phyloP scores from a whole-genome alignment of 2,888 invertebrate genomes.

The Lissonota sp. region DNA sequence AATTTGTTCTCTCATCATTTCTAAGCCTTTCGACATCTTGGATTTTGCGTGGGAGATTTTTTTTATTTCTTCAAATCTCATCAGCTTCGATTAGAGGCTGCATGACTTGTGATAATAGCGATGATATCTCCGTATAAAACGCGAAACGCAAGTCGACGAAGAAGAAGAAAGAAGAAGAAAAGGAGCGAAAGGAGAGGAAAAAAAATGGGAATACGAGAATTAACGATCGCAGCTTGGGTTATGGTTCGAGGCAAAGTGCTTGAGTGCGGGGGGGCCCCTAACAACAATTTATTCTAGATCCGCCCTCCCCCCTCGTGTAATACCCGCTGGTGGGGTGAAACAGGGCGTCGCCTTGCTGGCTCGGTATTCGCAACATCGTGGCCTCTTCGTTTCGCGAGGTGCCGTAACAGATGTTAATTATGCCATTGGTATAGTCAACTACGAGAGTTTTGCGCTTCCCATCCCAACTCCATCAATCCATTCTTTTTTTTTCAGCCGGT shows the following conservation, averaged over 20 bases:
- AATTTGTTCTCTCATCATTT: conserved; percentile 19
- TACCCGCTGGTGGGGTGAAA: conserved; percentile 64
- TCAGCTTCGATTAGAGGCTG: conserved; percentile 47
- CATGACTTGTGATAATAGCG: conserved; percentile 40
- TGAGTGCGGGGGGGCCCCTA: conserved; percentile 62
- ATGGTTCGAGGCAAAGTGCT: conserved; percentile 46
- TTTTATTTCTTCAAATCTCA: conserved; percentile 1
- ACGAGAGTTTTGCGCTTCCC: conserved; percentile 43
- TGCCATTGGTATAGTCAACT: conserved; percentile 79
- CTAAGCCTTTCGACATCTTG: background rate
- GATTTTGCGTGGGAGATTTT: background rate
- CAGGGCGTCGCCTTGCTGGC: conserved; percentile 64
- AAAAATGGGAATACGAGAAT: conserved; percentile 62
- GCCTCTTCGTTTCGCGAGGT: conserved; percentile 70
- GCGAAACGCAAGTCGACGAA: conserved; percentile 24
- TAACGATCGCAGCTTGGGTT: conserved; percentile 54
- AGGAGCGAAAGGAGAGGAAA: conserved; percentile 19
- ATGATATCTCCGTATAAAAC: conserved; percentile 47
- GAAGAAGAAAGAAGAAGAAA: conserved; percentile 28
- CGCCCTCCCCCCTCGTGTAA: conserved; percentile 56
- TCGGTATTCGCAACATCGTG: conserved; percentile 45
- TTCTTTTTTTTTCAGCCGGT: conserved; percentile 38
- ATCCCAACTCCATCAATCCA: conserved; percentile 39
- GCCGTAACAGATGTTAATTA: conserved; percentile 84
- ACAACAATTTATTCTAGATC: conserved; percentile 67